Evolutionary conservation across 2,113 vertebrate genomes (phyloP).

Genomic region (Synodontis membranacea): DNA sequence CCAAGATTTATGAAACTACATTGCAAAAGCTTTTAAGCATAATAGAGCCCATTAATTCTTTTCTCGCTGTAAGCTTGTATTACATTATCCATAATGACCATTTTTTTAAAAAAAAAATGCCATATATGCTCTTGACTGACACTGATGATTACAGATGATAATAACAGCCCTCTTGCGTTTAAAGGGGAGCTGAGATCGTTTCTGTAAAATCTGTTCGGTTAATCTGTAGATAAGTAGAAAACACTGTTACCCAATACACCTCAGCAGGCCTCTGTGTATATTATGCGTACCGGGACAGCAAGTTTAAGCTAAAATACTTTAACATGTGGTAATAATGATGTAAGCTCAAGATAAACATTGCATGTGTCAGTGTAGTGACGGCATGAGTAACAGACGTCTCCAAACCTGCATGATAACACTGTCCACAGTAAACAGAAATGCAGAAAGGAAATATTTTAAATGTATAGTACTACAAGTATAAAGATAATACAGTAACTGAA

Average conservation of each 20-base stretch:
- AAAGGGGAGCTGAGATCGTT: background rate
- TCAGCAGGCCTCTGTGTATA: background rate
- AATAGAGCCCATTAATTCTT: conserved; percentile 7
- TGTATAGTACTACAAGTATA: no score
- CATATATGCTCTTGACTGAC: conserved; percentile 28
- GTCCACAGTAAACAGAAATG: background rate
- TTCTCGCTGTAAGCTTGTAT: conserved; percentile 13
- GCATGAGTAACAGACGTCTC: background rate
- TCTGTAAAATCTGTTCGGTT: background rate
- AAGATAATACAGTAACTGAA: no score
- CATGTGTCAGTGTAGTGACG: background rate
- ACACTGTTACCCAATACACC: background rate
- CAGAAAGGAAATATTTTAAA: no score
- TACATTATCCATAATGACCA: no score
- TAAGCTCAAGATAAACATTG: background rate
- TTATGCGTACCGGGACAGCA: background rate
- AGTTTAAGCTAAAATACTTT: background rate
- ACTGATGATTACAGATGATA: conserved; percentile 39
- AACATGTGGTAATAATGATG: background rate
- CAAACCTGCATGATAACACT: background rate
- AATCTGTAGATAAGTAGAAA: background rate
- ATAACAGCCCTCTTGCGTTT: background rate
- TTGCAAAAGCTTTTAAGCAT: background rate
- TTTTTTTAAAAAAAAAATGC: background rate
- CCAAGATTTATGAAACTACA: background rate